A percentile compares a stretch with the other conserved stretches of the same genome.
Evolutionary conservation across 2,888 invertebrate genomes (phyloP).

Genomic region (Thumatha senex): DNA sequence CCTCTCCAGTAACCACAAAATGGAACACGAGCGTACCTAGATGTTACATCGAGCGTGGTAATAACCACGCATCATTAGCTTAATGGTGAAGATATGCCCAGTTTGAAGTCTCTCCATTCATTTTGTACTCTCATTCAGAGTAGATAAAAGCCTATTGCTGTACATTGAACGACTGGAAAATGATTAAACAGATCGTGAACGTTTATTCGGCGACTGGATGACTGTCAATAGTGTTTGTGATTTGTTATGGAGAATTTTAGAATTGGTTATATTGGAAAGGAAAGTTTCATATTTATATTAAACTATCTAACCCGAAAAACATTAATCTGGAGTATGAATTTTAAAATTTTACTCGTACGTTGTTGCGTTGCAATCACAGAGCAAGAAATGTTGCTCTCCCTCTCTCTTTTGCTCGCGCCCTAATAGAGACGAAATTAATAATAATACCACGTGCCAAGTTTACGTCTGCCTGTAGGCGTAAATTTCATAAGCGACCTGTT

Average conservation of each 20-base stretch:
- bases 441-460: no score
- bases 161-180: neutral
- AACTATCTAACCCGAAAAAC: no score
- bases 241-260: neutral
- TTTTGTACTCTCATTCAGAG: conserved; percentile 5
- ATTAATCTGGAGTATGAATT: no score
- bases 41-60: conserved; percentile 37
- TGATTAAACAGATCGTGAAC: neutral
- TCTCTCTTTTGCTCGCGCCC: no score
- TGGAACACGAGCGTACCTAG: conserved; percentile 13
- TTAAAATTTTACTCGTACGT: no score
- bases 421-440: no score
- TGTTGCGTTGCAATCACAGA: no score
- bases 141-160: neutral
- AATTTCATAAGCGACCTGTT: no score
- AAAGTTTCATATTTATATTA: no score
- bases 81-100: conserved; percentile 37
- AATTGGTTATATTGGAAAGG: neutral
- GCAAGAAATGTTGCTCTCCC: no score
- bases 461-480: no score
- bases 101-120: conserved; percentile 19
- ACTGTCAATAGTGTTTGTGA: neutral
- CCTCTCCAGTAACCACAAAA: conserved; percentile 21
- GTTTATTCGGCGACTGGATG: neutral
- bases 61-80: conserved; percentile 46